These are phyloP conservation scores for Tapirus terrestris DNA, from an alignment of 2,113 vertebrate species.

Conservation along the genomic window DNA sequence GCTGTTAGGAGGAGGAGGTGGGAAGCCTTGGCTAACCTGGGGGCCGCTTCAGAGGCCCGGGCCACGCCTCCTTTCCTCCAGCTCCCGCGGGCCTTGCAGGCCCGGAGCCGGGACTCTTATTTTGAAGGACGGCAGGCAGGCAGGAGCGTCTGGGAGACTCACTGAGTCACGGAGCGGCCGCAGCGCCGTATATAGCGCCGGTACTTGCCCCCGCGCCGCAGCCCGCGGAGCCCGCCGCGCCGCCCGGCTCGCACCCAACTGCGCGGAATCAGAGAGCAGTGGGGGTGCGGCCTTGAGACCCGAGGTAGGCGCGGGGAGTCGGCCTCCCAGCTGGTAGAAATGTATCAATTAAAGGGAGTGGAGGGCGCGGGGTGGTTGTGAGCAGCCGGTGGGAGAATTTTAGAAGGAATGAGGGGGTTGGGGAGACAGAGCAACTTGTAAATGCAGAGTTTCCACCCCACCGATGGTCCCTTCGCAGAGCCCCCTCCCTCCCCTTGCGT, in stretches of 20 bases:
- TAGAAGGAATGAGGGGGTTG: neutral
- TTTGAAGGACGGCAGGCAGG: slow-evolving; percentile 82
- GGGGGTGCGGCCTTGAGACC: neutral
- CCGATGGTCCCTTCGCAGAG: neutral
- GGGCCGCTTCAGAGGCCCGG: neutral
- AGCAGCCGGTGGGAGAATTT: neutral
- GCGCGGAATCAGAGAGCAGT: neutral
- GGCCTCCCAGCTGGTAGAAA: neutral
- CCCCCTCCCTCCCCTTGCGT: neutral
- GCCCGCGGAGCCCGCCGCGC: neutral
- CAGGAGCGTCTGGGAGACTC: slow-evolving; percentile 61
- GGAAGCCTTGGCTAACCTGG: neutral
- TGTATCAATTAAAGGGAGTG: neutral
- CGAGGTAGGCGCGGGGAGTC: slow-evolving; percentile 6
- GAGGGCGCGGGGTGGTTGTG: neutral
- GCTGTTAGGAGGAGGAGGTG: neutral
- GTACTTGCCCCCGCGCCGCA: slow-evolving; percentile 76
- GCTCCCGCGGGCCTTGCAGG: fast-evolving
- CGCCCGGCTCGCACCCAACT: no score
- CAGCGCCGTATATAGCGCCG: slow-evolving; percentile 77
- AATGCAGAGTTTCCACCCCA: neutral
- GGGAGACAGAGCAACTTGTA: no score
- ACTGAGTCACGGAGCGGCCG: slow-evolving; percentile 80
- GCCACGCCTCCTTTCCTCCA: slow-evolving; percentile 72
- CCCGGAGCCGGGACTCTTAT: slow-evolving; percentile 85